These are phyloP conservation scores for Betta splendens DNA, from an alignment of 2,797 vertebrate genomes.

Conservation along the genomic window DNA sequence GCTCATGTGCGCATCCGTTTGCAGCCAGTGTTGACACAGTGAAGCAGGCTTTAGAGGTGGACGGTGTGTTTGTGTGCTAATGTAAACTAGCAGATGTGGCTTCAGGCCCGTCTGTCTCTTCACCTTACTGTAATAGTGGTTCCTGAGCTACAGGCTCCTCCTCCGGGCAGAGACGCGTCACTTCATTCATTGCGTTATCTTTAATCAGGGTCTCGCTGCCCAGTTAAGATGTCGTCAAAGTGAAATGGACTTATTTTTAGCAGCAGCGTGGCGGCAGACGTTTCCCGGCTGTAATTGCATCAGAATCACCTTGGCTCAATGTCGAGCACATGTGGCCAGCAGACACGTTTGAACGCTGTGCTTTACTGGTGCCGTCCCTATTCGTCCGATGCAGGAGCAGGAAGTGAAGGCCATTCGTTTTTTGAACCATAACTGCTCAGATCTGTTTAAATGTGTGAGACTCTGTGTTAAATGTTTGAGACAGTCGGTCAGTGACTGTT, in stretches of 20 bases:
- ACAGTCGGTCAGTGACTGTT: slow-evolving; percentile 15
- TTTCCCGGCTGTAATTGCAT: background rate
- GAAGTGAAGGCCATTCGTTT: slow-evolving; percentile 39
- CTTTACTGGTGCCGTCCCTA: background rate
- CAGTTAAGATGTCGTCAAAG: background rate
- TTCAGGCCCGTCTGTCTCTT: background rate
- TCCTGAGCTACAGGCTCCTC: background rate
- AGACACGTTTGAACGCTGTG: background rate
- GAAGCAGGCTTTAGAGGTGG: background rate
- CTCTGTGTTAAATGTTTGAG: background rate
- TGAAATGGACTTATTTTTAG: slow-evolving; percentile 12
- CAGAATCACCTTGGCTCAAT: background rate
- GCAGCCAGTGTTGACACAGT: slow-evolving; percentile 9
- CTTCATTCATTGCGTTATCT: background rate
- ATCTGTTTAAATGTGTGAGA: background rate
- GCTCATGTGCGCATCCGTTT: background rate
- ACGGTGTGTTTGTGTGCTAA: background rate
- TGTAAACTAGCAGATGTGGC: slow-evolving; percentile 14
- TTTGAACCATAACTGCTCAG: no score
- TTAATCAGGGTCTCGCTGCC: background rate
- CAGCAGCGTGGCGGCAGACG: background rate
- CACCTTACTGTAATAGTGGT: slow-evolving; percentile 13
- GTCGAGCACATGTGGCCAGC: slow-evolving; percentile 12
- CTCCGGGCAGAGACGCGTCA: background rate
- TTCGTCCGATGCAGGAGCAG: no score